Base-by-base conservation (phyloP, 2,888 invertebrate species). In the Arge pagana region DNA sequence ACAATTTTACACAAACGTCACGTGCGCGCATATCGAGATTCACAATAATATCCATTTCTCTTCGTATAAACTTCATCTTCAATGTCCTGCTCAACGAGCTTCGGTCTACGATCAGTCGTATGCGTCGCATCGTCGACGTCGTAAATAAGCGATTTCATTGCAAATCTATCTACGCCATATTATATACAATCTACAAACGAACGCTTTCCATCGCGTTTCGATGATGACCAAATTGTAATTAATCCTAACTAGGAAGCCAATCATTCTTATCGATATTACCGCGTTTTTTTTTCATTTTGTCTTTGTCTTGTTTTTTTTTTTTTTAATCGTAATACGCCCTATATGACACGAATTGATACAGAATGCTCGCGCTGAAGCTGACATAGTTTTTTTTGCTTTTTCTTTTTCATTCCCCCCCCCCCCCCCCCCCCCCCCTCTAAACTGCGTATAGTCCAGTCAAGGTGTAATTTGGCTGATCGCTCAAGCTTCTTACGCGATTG, bases 231-330 rank as follows among this genome's bases (percentile, higher is more conserved):
- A 45, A 53, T 48, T 54, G 18, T 35, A 28, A 58, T 61, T 65
- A 68, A 61, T 58, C 60, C 62, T 66, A 66, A 30, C 68, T 68
- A 69, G 65, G 63, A 70, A 68, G 68, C 69, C 66, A 60, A 63
- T 66, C 62, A 64, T 59, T 54, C 59, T 58, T 54, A 60, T 55
- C 55, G 42, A n/a, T 23, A 37, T 40, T 24, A 35, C 21, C 18
- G 5, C n/a, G 18, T 15, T 8, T 21, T 43, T 24, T 43, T 36
- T 36, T 10, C 24, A 15, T 43, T 15, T 15, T 30, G 28, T 40
- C 16, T 28, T 28, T 23, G 28, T 31, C 24, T 18, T 26, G 16
- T 19, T 42, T 33, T 24, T 11, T 56, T 37, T 31, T 31, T 23
- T 52, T 37, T 43, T 55, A 54, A 53, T 33, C 18, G 31, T n/a